Evolutionary conservation across 2,797 vertebrate genomes (phyloP).

Genomic region (Loriculus beryllinus): DNA sequence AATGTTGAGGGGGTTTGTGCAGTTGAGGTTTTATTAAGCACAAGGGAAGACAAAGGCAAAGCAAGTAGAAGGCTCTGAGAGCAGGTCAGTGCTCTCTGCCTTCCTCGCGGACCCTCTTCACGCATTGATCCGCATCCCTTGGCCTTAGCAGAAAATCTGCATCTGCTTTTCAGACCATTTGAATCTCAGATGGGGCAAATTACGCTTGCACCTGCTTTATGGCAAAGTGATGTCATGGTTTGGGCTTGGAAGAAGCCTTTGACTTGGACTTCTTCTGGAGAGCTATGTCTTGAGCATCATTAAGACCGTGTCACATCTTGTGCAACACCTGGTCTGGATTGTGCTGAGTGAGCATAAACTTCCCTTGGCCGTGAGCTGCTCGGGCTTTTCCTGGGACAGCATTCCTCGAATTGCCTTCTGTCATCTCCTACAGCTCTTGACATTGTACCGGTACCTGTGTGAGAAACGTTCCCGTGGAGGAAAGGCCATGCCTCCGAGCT

Average conservation of each 20-base stretch:
- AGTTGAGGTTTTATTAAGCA: background rate
- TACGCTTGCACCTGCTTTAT: background rate
- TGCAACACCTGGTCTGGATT: constrained; percentile 38
- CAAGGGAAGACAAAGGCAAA: background rate
- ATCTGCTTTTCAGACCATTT: background rate
- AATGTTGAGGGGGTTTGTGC: background rate
- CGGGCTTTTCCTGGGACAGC: constrained; percentile 22
- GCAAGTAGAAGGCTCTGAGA: background rate
- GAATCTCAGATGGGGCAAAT: background rate
- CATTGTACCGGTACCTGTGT: constrained; percentile 68
- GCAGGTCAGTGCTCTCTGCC: background rate
- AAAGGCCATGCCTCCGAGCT: constrained; percentile 56
- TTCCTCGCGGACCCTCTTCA: background rate
- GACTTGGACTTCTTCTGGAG: constrained; percentile 21
- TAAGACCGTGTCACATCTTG: background rate
- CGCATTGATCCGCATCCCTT: accelerated
- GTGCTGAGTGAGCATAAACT: constrained; percentile 8
- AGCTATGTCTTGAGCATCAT: constrained; percentile 27
- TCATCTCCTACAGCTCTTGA: constrained; percentile 61
- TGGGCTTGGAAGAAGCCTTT: constrained; percentile 12
- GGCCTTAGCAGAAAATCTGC: background rate
- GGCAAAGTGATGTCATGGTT: background rate
- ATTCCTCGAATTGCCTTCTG: constrained; percentile 66
- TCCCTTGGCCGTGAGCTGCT: background rate
- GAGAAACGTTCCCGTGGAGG: constrained; percentile 18